phyloP scores from a whole-genome alignment of 2,797 vertebrate species.

The Ataeniobius toweri region DNA sequence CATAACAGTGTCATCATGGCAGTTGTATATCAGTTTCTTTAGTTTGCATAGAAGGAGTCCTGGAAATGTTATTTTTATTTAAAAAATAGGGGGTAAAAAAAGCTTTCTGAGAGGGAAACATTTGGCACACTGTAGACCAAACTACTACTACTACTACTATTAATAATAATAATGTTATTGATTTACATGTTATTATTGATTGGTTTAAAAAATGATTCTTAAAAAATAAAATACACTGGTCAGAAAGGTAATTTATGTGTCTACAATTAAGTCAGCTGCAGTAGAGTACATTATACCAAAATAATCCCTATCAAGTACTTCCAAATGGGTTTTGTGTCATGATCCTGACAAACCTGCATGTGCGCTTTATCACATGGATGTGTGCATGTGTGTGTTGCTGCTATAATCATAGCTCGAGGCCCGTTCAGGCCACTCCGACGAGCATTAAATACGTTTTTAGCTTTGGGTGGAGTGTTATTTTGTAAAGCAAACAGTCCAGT shows the following conservation, averaged over 20 bases:
- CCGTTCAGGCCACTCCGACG: conserved; percentile 9
- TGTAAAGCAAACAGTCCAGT: conserved; percentile 15
- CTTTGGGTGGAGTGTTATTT: conserved; percentile 18
- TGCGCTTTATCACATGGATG: conserved; percentile 10
- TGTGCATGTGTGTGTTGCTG: background rate
- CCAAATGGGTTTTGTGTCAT: conserved; percentile 13
- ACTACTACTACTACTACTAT: too few species aligned
- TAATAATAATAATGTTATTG: too few species aligned
- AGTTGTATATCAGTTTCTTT: background rate
- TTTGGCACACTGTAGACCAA: too few species aligned
- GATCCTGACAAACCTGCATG: conserved; percentile 9
- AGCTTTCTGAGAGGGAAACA: too few species aligned
- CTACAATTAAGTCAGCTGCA: background rate
- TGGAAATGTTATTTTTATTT: background rate
- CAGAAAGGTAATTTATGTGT: background rate
- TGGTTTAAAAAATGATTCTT: too few species aligned
- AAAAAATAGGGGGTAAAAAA: background rate
- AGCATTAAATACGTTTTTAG: conserved; percentile 4
- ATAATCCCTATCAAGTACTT: conserved; percentile 25
- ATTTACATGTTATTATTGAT: too few species aligned
- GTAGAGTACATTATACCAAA: conserved; percentile 1
- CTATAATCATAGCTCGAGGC: background rate
- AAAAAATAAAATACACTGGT: background rate
- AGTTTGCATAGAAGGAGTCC: background rate
- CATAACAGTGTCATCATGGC: conserved; percentile 22